Base-by-base conservation (phyloP, 2,888 invertebrate genomes). In the Pantelozetes paolii region DNA sequence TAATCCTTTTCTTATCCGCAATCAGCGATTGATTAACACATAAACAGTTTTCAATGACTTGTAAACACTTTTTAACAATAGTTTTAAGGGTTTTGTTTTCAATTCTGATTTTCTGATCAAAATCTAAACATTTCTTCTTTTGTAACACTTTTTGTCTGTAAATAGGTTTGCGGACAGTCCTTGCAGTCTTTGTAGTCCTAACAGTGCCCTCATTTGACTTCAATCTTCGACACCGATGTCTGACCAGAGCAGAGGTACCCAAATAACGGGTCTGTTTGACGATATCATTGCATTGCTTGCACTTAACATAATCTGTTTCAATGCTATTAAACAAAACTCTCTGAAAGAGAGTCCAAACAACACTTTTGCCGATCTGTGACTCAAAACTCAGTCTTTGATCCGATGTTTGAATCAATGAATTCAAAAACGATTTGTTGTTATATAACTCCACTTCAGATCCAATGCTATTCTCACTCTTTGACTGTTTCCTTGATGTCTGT, bases 21-120 rank as follows among this genome's bases (percentile, higher is more conserved):
- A 42, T 15, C 18, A 67, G 8, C 2, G 32, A 36, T 32, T 23
- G 1, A 20, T 42, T 42, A 67, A 67, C 23, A 42, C 67, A 67
- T 13, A 67, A 67, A 67, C 67, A 67, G 23, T 42, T 67, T 2
- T 67, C 67, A 36, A 67, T 67, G 20, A 67, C 23, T 67, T 40
- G 20, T 23, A 67, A 67, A 42, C 67, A 67, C 26, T 67, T 67
- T 20, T 67, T 67, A 9, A 67, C 20, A n/a, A 67, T 67, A 23
- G 23, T 40, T 26, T 67, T 36, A 36, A 67, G 67, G 9, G 67
- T 42, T 11, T 67, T 36, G 20, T 67, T 67, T 26, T 67, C 67
- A 20, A 67, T 15, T 23, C 67, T 20, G 15, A 67, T 67, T 67
- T 67, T 67, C 15, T 67, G 36, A 13, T 67, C 67, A 20, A 67